Conservation (phyloP, 2,888 invertebrate genomes). For the Bugulina stolonifera region DNA sequence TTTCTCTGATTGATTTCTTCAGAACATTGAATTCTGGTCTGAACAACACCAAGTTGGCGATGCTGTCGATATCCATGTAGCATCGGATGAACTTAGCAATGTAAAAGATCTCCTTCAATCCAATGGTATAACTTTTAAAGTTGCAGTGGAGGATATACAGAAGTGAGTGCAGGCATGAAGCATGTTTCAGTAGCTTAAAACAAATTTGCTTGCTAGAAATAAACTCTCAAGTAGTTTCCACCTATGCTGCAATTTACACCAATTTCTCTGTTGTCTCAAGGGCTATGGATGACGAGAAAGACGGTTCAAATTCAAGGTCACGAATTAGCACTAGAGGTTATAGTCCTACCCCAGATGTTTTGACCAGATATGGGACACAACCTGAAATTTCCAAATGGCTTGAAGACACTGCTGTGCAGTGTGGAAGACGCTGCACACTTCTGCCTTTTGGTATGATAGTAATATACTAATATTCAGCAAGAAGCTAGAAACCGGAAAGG, state of each 20-base stretch:
- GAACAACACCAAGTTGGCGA: background rate
- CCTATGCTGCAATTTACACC: too few relatives aligned
- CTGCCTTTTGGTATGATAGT: constrained; percentile 18
- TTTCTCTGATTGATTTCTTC: too few relatives aligned
- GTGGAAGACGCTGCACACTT: background rate
- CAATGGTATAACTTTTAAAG: background rate
- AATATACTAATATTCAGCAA: too few relatives aligned
- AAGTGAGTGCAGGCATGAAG: too few relatives aligned
- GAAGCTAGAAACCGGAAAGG: too few relatives aligned
- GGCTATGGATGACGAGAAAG: too few relatives aligned
- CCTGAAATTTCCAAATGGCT: background rate
- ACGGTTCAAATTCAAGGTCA: too few relatives aligned
- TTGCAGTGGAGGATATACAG: background rate
- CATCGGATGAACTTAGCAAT: background rate
- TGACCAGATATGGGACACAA: constrained; percentile 6
- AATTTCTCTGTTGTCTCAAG: too few relatives aligned
- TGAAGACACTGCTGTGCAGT: background rate
- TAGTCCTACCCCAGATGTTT: background rate
- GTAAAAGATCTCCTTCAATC: background rate
- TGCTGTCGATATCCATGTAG: background rate
- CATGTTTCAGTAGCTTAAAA: too few relatives aligned
- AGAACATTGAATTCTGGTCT: background rate
- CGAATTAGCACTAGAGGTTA: too few relatives aligned
- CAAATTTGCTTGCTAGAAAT: too few relatives aligned
- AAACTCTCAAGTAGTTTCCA: too few relatives aligned